Conservation (phyloP, 2,888 invertebrate genomes). For the Cyclophora albipunctata region DNA sequence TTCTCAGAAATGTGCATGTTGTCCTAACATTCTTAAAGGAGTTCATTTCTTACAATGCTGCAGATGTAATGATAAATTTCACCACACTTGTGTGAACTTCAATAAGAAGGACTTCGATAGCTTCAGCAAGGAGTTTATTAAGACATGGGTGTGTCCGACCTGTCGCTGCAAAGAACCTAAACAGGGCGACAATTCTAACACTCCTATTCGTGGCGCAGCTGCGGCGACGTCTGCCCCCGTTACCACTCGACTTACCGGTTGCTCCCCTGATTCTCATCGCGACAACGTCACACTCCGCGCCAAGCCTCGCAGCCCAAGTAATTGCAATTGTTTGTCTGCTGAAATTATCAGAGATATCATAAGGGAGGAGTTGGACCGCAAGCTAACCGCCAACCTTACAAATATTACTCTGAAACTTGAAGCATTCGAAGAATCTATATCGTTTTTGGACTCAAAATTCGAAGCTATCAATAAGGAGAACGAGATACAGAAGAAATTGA, state of each 20-base stretch:
- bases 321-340: constrained; percentile 6
- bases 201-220: background rate
- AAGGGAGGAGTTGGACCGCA: constrained; percentile 8
- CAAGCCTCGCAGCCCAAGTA: constrained; percentile 1
- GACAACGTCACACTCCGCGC: constrained; percentile 8
- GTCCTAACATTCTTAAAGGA: constrained; percentile 1
- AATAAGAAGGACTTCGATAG: background rate
- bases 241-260: background rate
- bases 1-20: constrained; percentile 2
- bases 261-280: background rate
- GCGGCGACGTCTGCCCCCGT: background rate
- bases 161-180: constrained; percentile 5
- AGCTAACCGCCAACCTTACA: constrained; percentile 1
- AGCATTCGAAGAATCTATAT: constrained; percentile 1
- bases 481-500: background rate
- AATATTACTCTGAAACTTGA: constrained; percentile 1
- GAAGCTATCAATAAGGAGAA: constrained; percentile 1
- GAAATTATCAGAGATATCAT: constrained; percentile 10
- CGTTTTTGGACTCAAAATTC: constrained; percentile 1
- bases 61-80: constrained; percentile 6
- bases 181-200: background rate
- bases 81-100: constrained; percentile 5
- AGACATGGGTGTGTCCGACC: constrained; percentile 4
- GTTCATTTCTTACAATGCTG: constrained; percentile 2
- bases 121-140: constrained; percentile 2